Percentiles rank a stretch among this genome's conserved stretches.
These are phyloP conservation scores for Torymus tubicola DNA, from an alignment of 2,888 invertebrate genomes.

Conservation along the genomic window DNA sequence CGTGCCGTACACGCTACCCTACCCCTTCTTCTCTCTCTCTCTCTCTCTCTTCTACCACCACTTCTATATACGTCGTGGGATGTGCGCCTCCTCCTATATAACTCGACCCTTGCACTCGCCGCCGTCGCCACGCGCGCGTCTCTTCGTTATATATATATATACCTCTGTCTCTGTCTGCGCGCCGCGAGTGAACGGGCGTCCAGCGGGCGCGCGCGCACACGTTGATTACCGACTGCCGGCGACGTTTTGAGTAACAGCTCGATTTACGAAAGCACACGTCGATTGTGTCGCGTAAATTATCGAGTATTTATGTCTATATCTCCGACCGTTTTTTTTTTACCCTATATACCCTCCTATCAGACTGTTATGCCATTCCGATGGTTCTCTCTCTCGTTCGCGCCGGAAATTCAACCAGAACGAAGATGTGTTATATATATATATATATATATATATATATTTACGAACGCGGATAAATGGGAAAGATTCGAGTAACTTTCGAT, in stretches of 20 bases:
- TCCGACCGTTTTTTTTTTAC: background rate
- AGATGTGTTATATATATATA: too few species aligned
- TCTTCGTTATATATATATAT: slow-evolving; percentile 27
- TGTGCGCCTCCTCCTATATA: slow-evolving; percentile 45
- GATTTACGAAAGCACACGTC: slow-evolving; percentile 47
- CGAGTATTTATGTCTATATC: background rate
- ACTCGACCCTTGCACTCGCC: slow-evolving; percentile 63
- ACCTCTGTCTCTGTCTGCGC: slow-evolving; percentile 7
- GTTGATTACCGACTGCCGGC: slow-evolving; percentile 51
- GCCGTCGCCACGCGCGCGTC: slow-evolving; percentile 39
- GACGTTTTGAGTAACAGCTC: slow-evolving; percentile 52
- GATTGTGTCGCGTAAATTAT: slow-evolving; percentile 39
- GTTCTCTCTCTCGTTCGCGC: too few species aligned
- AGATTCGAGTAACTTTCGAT: too few species aligned
- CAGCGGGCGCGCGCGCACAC: background rate
- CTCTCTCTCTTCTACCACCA: background rate
- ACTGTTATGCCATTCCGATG: too few species aligned
- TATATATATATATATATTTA: too few species aligned
- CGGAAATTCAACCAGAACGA: too few species aligned
- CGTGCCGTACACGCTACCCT: background rate
- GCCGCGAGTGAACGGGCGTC: background rate
- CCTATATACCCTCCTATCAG: too few species aligned
- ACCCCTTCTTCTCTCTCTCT: background rate
- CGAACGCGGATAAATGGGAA: too few species aligned
- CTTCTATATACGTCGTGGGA: slow-evolving; percentile 27